These are phyloP conservation scores for Amniataba percoides DNA, from an alignment of 2,797 vertebrate genomes.

Conservation along the genomic window DNA sequence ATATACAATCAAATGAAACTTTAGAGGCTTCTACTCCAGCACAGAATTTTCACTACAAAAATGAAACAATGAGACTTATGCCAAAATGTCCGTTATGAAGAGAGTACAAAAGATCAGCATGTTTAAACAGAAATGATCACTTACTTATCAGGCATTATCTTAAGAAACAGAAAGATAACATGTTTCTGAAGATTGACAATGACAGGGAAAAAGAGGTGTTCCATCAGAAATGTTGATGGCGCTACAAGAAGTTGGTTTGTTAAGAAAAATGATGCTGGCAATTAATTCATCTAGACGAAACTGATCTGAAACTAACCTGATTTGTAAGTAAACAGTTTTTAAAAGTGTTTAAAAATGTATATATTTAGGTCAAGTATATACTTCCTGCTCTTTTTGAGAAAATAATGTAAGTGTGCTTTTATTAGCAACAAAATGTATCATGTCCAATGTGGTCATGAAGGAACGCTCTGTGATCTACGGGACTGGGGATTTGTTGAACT, in stretches of 20 bases:
- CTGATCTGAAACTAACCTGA: no score
- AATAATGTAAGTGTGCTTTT: conserved; percentile 24
- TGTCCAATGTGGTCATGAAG: background rate
- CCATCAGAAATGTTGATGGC: no score
- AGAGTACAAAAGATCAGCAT: background rate
- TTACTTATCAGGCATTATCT: background rate
- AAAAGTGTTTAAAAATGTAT: no score
- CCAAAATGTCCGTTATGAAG: background rate
- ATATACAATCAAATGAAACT: background rate
- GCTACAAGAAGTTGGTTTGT: no score
- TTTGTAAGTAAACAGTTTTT: background rate
- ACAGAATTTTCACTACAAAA: background rate
- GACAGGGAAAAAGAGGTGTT: no score
- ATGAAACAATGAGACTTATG: background rate
- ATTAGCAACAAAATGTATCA: background rate
- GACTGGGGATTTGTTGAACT: conserved; percentile 69
- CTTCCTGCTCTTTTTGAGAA: background rate
- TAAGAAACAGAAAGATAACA: no score
- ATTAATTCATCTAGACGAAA: no score
- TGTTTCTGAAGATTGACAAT: no score
- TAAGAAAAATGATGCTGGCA: no score
- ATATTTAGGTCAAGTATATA: background rate
- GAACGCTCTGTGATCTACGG: conserved; percentile 42
- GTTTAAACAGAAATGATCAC: background rate
- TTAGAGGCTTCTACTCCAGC: background rate